phyloP scores from a whole-genome alignment of 2,888 invertebrate genomes.

The Dorcus hopei region DNA sequence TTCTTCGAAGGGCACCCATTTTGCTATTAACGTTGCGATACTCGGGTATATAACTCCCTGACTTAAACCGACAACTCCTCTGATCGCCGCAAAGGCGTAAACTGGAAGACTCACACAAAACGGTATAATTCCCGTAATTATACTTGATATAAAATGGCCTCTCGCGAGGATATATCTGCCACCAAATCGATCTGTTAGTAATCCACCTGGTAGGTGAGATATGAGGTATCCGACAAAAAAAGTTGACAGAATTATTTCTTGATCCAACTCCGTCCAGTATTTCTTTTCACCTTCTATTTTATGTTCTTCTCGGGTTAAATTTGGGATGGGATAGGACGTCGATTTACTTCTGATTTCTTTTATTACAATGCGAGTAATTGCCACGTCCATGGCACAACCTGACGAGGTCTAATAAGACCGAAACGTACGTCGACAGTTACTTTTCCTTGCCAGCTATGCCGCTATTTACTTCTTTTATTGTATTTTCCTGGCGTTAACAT shows the following conservation, averaged over 20 bases:
- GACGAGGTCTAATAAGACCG: too few relatives aligned
- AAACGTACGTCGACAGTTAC: too few relatives aligned
- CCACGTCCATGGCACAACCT: constrained; percentile 5
- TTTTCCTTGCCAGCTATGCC: too few relatives aligned
- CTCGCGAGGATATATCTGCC: constrained; percentile 75
- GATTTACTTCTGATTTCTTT: too few relatives aligned
- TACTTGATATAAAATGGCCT: constrained; percentile 72
- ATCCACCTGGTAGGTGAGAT: constrained; percentile 75
- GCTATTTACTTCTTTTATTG: too few relatives aligned
- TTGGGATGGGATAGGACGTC: too few relatives aligned
- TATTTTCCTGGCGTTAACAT: too few relatives aligned
- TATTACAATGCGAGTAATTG: constrained; percentile 11
- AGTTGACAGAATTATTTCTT: constrained; percentile 71
- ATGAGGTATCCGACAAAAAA: constrained; percentile 83
- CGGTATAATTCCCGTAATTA: constrained; percentile 75
- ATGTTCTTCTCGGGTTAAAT: too few relatives aligned
- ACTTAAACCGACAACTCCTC: constrained; percentile 7
- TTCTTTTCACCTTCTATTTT: too few relatives aligned
- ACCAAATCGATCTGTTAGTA: constrained; percentile 71
- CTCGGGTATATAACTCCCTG: constrained; percentile 22
- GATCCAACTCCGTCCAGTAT: constrained; percentile 62
- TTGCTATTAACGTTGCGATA: constrained; percentile 19
- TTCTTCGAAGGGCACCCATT: constrained; percentile 57
- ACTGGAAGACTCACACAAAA: constrained; percentile 63
- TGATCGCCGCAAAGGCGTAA: constrained; percentile 32